Conservation (phyloP, 2,113 vertebrate species). For the Fulica atra region DNA sequence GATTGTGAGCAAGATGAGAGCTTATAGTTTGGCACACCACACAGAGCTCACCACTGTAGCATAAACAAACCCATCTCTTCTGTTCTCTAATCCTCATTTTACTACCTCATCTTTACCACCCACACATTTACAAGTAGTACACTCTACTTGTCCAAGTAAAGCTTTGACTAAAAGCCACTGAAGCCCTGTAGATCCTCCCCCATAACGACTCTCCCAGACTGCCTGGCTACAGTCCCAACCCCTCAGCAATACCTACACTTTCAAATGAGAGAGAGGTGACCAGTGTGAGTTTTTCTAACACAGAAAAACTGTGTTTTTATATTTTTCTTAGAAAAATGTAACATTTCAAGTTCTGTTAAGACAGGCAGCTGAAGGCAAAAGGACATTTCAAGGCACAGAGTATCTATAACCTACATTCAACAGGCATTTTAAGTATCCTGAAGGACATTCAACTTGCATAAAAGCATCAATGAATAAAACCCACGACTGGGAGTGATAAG, state of each 20-base stretch:
- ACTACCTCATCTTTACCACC: not conserved
- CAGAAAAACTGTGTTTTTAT: constrained; percentile 38
- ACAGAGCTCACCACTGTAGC: not conserved
- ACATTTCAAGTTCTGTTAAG: constrained; percentile 7
- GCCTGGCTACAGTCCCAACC: not conserved
- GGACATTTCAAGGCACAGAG: constrained; percentile 28
- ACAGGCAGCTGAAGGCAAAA: not conserved
- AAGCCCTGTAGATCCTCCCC: not conserved
- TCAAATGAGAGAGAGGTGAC: constrained; percentile 24
- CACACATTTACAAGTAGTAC: not conserved
- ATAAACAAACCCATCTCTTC: not conserved
- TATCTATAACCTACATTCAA: not conserved
- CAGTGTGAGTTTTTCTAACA: not conserved
- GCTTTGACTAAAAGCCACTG: not conserved
- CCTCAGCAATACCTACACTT: not conserved
- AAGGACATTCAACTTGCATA: not conserved
- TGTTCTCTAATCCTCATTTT: not conserved
- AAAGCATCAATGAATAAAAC: constrained; percentile 11
- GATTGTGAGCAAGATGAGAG: not conserved
- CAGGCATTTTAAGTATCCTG: not conserved
- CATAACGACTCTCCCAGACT: not conserved
- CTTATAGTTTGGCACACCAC: not conserved
- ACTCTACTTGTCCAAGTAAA: not conserved
- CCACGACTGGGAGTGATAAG: not conserved
- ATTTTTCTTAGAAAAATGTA: constrained; percentile 38